A percentile compares a stretch with the other conserved stretches of the same genome.
Evolutionary conservation across 2,113 vertebrate species (phyloP).

Genomic region (Monopterus albus): DNA sequence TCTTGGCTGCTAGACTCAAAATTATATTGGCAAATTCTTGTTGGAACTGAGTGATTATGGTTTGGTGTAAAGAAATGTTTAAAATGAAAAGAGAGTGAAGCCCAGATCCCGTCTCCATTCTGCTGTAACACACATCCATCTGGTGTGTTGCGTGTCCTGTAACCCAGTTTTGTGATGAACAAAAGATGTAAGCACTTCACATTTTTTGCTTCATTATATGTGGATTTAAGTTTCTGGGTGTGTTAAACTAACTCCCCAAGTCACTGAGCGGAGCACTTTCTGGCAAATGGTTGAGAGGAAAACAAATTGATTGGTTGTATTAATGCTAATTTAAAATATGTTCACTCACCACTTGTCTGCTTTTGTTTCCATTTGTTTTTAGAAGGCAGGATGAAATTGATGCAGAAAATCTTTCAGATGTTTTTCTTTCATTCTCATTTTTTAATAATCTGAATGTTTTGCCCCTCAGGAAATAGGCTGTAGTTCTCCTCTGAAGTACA

Average conservation of each 20-base stretch:
- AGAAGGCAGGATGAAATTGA: neutral
- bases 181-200: slow-evolving; percentile 10
- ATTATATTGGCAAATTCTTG: neutral
- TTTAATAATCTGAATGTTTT: neutral
- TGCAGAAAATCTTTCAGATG: neutral
- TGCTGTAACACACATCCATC: neutral
- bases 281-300: neutral
- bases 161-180: slow-evolving; percentile 21
- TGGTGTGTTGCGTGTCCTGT: neutral
- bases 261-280: too few species aligned
- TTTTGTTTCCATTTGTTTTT: neutral
- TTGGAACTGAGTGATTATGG: neutral
- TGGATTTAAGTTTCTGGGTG: neutral
- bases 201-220: neutral
- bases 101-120: neutral
- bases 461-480: neutral
- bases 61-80: slow-evolving; percentile 1
- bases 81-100: neutral
- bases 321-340: neutral
- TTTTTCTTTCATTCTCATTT: too few species aligned
- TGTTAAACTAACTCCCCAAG: neutral
- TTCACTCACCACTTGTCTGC: neutral
- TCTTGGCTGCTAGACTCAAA: neutral
- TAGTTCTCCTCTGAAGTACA: slow-evolving; percentile 19
- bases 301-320: neutral